Base-by-base conservation (phyloP, 2,113 vertebrate species). In the Suricata suricatta region DNA sequence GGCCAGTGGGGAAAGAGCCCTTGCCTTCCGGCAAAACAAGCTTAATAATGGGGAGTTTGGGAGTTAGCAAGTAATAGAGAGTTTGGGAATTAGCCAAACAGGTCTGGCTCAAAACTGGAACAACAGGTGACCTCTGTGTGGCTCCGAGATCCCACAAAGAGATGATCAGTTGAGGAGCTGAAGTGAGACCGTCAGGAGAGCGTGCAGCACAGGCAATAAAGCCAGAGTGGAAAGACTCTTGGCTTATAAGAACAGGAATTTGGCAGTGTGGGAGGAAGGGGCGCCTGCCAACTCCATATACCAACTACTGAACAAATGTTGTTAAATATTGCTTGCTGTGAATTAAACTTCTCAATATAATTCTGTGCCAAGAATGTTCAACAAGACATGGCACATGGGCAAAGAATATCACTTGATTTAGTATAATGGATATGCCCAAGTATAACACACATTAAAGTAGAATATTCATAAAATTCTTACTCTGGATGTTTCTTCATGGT, bases 281-380 rank as follows among this genome's bases (percentile, higher is more conserved):
- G 63, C 92, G 57, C 50, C 47, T 96, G 94, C 97, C 93, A 97
- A 15, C n/a, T 96, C 92, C 57, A 87, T 95, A 87, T 94, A 95
- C 54, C 80, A 97, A 97, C 92, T 97, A 97, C 88, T 88, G 88
- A 98, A 92, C 83, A 97, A 96, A 95, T 97, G 94, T 97, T 98
- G 92, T 95, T 96, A 97, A 97, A 97, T 95, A 97, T 90, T 97
- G 52, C 80, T 97, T 97, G 69, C 88, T 97, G 94, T 94, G 93
- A 97, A 97, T 97, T 88, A 94, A 95, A 96, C 74, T 76, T 96
- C 68, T 93, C 86, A 89, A 23, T 95, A 57, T 92, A 90, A 88
- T 13, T 89, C 80, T 86, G 57, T 96, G 93, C 93, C 96, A 97
- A 95, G 52, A 94, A 80, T 92, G 38, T 92, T 96, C 87, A 97